These are phyloP conservation scores for Heliopora coerulea DNA, from an alignment of 92 coral and sea anemone species.

Conservation along the genomic window DNA sequence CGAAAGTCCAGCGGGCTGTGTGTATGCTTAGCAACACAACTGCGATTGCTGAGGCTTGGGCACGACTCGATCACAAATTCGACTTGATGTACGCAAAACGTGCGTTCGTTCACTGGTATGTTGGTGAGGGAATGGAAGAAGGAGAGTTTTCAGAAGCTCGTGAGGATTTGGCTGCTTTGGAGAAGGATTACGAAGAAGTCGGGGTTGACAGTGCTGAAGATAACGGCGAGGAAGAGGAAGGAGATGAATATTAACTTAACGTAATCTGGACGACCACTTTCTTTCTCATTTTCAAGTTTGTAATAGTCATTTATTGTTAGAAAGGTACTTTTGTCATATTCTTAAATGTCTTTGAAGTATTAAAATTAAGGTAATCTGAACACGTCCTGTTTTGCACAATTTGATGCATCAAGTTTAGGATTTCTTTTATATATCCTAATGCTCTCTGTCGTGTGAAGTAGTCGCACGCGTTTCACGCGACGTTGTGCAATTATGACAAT, in stretches of 20 bases:
- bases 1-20: conserved; percentile 90
- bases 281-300: too few relatives aligned
- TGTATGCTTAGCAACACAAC: conserved; percentile 94
- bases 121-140: conserved; percentile 94
- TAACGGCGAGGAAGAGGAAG: conserved; percentile 67
- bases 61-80: conserved; percentile 90
- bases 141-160: conserved; percentile 99
- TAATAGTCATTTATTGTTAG: too few relatives aligned
- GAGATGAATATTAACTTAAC: conserved; percentile 45
- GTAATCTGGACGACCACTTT: too few relatives aligned
- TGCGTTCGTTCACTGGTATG: conserved; percentile 98
- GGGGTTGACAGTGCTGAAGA: conserved; percentile 69
- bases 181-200: conserved; percentile 96
- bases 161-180: conserved; percentile 90
- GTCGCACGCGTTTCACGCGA: too few relatives aligned
- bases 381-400: too few relatives aligned
- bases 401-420: too few relatives aligned
- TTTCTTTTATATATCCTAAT: too few relatives aligned
- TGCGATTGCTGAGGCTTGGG: conserved; percentile 94
- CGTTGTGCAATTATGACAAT: too few relatives aligned
- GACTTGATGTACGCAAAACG: conserved; percentile 96
- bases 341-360: too few relatives aligned
- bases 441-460: too few relatives aligned
- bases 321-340: too few relatives aligned
- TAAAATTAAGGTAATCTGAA: too few relatives aligned